Base-by-base conservation (phyloP, 2,888 invertebrate species). In the Deilephila elpenor region DNA sequence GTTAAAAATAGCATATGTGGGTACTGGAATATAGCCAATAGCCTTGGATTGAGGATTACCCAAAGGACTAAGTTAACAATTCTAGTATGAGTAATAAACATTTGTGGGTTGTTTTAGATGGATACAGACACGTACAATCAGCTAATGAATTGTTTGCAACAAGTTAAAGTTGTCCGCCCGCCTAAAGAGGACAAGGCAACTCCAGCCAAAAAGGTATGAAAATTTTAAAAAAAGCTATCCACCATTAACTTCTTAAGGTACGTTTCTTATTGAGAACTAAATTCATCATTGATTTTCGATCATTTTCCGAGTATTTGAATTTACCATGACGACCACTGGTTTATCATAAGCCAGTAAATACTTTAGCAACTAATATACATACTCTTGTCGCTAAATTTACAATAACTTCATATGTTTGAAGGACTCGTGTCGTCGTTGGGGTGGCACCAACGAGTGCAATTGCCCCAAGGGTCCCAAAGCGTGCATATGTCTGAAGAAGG, bases 401-500 rank as follows among this genome's bases (percentile, higher is more conserved):
- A 3, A 51, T 60, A 29, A 53, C 25, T 44, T 71, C 7, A 29
- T 70, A 70, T 70, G 74, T 44, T 77, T 73, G 3, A 67, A 93
- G 93, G 87, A 86, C 0, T 84, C 92, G 1, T 94, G 93, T 76
- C 77, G 71, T 1, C 91, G 88, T 20, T 94, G 93, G 93, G 87
- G 86, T 1, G 88, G 86, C 3, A 74, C 80, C 0, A 84, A 75
- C 7, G 93, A 93, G 77, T 94, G 94, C 75, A 83, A 93, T 74
- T 94, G 94, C 76, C 91, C 93, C 0, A 88, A 85, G n/a, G 93
- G 93, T 5, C 89, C 91, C 0, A 87, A 87, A 44, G 71, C 71
- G 5, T 94, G 94, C 73, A 78, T 89, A 19, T 94, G 93, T 75
- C 78, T 78, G 1, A 86, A 80, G 62, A 86, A 82, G 60, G 89